Percentiles rank a stretch among this genome's conserved stretches.
Evolutionary conservation across 2,888 invertebrate genomes (phyloP).

Genomic region (Acanthosepion esculentum): DNA sequence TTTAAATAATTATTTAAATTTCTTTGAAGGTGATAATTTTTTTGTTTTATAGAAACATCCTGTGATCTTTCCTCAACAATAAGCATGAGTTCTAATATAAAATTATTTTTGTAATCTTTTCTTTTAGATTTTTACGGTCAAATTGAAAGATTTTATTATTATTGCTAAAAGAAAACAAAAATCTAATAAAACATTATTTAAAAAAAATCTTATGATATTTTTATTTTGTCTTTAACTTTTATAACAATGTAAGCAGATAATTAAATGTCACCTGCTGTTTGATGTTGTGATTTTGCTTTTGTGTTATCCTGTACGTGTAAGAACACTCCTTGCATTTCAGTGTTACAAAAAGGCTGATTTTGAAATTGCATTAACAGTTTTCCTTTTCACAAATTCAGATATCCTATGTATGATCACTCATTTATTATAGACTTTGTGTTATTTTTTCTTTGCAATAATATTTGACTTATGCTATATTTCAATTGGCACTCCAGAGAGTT

Average conservation of each 20-base stretch:
- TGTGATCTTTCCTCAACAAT: neutral
- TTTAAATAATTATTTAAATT: neutral
- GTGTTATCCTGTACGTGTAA: neutral
- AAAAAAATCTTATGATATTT: too few species aligned
- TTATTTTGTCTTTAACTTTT: too few species aligned
- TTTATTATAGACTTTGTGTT: too few species aligned
- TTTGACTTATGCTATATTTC: too few species aligned
- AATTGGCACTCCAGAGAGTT: too few species aligned
- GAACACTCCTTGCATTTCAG: neutral
- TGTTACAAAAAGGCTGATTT: neutral
- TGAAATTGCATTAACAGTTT: too few species aligned
- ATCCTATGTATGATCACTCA: too few species aligned
- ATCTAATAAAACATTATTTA: neutral
- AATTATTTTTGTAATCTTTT: neutral
- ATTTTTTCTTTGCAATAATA: too few species aligned
- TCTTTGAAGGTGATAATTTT: neutral
- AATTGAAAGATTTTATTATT: neutral
- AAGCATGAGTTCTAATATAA: neutral
- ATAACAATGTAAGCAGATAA: neutral
- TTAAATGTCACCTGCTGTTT: conserved; percentile 12
- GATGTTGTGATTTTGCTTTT: neutral
- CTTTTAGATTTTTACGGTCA: neutral
- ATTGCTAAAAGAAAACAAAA: neutral
- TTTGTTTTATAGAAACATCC: neutral
- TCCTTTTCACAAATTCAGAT: too few species aligned